Percentiles rank a stretch among this genome's conserved stretches.
Evolutionary conservation across 2,113 vertebrate genomes (phyloP).

Genomic region (Sterna hirundo): DNA sequence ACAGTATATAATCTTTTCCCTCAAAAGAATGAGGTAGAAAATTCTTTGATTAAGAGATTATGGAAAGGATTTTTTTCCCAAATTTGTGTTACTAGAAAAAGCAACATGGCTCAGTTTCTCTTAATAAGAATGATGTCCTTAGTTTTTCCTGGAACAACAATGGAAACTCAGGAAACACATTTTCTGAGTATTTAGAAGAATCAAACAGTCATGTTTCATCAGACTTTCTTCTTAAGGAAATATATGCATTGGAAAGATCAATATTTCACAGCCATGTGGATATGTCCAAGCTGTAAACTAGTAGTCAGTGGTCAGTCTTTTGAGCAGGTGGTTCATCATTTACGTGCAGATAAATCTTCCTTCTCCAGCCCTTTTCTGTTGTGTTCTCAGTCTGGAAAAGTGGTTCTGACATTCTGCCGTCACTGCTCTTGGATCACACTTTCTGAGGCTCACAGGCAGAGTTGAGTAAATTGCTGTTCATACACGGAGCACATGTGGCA

Average conservation of each 20-base stretch:
- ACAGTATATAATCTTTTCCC: background rate
- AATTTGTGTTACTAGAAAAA: background rate
- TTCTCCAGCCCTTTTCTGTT: background rate
- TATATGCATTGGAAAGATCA: rapidly evolving
- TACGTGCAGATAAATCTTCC: background rate
- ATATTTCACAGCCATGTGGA: rapidly evolving
- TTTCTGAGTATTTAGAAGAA: background rate
- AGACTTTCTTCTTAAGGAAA: background rate
- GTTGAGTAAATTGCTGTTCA: background rate
- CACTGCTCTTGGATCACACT: background rate
- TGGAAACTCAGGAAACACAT: background rate
- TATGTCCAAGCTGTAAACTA: background rate
- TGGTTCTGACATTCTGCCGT: rapidly evolving
- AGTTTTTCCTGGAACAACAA: background rate
- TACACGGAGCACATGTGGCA: rapidly evolving
- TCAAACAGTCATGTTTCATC: background rate
- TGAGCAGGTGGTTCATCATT: background rate
- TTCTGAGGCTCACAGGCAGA: background rate
- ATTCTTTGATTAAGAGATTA: background rate
- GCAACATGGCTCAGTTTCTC: background rate
- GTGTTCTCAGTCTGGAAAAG: background rate
- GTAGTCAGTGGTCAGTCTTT: background rate
- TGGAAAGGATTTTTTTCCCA: background rate
- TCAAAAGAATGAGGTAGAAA: background rate
- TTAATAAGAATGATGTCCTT: background rate